These are phyloP conservation scores for Eucera pruinosa DNA, from an alignment of 2,888 invertebrate genomes.

Conservation along the genomic window DNA sequence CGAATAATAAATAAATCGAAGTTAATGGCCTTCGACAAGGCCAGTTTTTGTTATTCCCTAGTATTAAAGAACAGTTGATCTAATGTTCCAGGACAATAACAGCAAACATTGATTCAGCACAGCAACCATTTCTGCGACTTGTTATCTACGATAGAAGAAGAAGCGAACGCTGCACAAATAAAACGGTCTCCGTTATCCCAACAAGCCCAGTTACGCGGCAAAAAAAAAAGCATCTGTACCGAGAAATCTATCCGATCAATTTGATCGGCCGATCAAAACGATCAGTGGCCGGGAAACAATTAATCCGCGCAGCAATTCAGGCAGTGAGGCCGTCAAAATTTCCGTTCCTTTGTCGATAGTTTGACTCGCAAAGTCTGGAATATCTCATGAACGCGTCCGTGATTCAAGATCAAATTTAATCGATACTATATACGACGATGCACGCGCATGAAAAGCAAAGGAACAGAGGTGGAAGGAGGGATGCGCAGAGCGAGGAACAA, in stretches of 20 bases:
- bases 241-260: conserved; percentile 5
- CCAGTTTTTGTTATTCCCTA: no score
- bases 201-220: background rate
- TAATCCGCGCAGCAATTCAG: conserved; percentile 18
- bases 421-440: conserved; percentile 6
- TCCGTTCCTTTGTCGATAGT: conserved; percentile 36
- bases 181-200: no score
- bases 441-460: background rate
- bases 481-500: no score
- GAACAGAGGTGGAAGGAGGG: no score
- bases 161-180: no score
- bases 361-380: background rate
- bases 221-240: background rate
- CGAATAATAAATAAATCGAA: no score
- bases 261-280: conserved; percentile 18
- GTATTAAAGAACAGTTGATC: no score
- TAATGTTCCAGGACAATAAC: no score
- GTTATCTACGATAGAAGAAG: no score
- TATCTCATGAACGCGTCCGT: conserved; percentile 17
- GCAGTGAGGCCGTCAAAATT: conserved; percentile 26
- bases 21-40: no score
- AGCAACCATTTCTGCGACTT: no score
- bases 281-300: conserved; percentile 22
- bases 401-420: conserved; percentile 49
- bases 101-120: no score